Conservation (phyloP, 2,888 invertebrate species). For the Pecten maximus region DNA sequence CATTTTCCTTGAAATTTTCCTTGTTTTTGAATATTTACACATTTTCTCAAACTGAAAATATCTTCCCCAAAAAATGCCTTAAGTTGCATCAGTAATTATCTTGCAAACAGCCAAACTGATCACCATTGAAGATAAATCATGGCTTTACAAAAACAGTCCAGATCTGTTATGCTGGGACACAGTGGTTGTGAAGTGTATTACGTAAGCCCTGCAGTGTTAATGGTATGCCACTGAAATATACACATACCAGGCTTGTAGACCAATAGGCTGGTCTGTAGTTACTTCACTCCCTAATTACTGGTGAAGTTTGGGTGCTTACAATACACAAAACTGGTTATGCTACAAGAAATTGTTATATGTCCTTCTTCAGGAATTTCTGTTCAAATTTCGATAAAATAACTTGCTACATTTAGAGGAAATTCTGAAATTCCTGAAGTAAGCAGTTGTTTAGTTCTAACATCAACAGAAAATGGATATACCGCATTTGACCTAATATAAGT, state of each 20-base stretch:
- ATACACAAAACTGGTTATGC: neutral
- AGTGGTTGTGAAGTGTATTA: neutral
- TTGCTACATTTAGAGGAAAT: too few species aligned
- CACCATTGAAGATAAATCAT: neutral
- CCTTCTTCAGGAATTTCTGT: neutral
- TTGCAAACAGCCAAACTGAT: neutral
- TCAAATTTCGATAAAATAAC: too few species aligned
- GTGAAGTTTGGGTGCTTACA: neutral
- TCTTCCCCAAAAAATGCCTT: too few species aligned
- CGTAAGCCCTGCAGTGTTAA: neutral
- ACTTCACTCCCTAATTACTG: neutral
- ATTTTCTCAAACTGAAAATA: too few species aligned
- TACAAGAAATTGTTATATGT: neutral
- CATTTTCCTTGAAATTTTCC: too few species aligned
- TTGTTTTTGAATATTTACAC: too few species aligned
- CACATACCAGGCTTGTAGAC: neutral
- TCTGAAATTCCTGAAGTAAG: too few species aligned
- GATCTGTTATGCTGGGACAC: neutral
- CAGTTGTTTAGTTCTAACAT: too few species aligned
- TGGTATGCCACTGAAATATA: neutral
- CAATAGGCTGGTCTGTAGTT: neutral
- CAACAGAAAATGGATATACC: too few species aligned
- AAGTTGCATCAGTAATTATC: neutral
- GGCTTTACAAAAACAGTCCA: neutral
- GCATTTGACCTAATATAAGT: too few species aligned